Evolutionary conservation across 2,113 vertebrate species (phyloP).

Genomic region (Platysternon megacephalum): DNA sequence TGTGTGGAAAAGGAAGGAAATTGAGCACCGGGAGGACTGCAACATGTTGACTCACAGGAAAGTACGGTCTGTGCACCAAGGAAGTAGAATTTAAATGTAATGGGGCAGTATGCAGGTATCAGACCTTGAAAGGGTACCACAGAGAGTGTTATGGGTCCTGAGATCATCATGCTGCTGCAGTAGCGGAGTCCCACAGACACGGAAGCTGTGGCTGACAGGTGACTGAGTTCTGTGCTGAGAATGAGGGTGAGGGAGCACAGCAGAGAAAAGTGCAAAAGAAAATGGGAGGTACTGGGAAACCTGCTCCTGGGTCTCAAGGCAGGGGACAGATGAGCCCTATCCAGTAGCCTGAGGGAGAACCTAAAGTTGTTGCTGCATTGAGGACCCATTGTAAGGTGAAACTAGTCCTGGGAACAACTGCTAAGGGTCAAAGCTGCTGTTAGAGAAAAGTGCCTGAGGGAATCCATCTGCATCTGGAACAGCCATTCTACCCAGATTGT

Average conservation of each 20-base stretch:
- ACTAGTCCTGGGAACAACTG: not conserved
- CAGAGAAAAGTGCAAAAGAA: not conserved
- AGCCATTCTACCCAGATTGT: not conserved
- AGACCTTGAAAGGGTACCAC: not conserved
- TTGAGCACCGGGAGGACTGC: not conserved
- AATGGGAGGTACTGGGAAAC: not conserved
- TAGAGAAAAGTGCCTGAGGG: not conserved
- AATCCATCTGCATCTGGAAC: not conserved
- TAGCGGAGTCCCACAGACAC: not conserved
- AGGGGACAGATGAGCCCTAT: not conserved
- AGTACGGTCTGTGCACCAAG: not conserved
- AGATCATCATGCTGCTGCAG: fast-evolving
- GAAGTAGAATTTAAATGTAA: not conserved
- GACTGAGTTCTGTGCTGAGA: not conserved
- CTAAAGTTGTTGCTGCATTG: not conserved
- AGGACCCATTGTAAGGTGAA: not conserved
- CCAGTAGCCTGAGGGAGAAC: not conserved
- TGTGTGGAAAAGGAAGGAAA: not conserved
- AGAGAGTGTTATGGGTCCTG: too few relatives aligned
- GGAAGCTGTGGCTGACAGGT: too few relatives aligned
- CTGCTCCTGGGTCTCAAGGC: not conserved
- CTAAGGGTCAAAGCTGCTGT: not conserved
- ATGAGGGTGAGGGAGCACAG: not conserved
- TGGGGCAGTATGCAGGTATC: not conserved
- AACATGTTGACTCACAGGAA: not conserved